Percentiles rank a stretch among this genome's conserved stretches.
phyloP scores from a whole-genome alignment of 2,113 vertebrate genomes.

The Camarhynchus parvulus region DNA sequence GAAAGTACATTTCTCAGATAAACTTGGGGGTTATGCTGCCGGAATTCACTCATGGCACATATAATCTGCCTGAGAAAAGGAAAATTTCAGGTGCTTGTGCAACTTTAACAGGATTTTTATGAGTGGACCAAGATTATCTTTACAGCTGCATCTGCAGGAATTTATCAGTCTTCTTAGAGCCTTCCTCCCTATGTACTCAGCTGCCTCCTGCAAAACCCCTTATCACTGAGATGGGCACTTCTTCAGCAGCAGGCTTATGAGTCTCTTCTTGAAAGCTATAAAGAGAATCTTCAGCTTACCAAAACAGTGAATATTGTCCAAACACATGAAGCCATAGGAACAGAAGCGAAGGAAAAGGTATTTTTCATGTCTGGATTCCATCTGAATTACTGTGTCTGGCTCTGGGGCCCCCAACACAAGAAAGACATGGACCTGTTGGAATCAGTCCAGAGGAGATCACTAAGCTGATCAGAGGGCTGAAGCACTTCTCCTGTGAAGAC shows the following conservation, averaged over 20 bases:
- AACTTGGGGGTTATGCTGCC: not conserved
- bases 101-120: not conserved
- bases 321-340: not conserved
- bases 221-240: not conserved
- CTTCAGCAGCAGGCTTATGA: not conserved
- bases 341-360: not conserved
- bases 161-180: conserved; percentile 33
- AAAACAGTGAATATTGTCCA: not conserved
- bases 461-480: not conserved
- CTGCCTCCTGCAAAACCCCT: not conserved
- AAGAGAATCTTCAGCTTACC: not conserved
- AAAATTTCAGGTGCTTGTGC: conserved; percentile 38
- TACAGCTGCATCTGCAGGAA: conserved; percentile 35
- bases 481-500: not conserved
- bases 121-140: conserved; percentile 36
- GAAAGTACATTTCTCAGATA: conserved; percentile 21
- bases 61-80: conserved; percentile 19
- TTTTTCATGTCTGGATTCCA: not conserved
- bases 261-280: not conserved
- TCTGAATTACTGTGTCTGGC: not conserved
- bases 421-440: not conserved
- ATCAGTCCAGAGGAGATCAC: not conserved
- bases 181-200: conserved; percentile 7
- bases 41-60: not conserved
- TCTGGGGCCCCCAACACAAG: not conserved